Conservation (phyloP, 2,113 vertebrate species). For the Danio rerio region DNA sequence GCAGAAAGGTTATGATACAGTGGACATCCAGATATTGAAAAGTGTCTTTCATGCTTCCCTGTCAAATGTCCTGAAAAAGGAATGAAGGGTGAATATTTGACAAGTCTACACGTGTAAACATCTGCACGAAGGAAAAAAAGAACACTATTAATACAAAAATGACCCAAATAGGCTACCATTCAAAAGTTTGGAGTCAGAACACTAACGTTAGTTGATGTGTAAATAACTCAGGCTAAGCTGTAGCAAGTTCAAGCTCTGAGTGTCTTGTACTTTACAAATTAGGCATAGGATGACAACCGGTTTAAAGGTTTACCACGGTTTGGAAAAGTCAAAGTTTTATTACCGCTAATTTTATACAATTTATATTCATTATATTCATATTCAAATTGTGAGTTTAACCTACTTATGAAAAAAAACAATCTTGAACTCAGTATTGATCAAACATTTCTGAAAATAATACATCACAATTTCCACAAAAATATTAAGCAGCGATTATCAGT, state of each 20-base stretch:
- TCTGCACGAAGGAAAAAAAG: neutral
- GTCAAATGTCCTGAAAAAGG: conserved; percentile 88
- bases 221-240: no score
- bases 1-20: conserved; percentile 97
- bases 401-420: no score
- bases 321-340: no score
- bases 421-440: neutral
- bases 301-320: no score
- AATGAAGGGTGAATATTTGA: neutral
- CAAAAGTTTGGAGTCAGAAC: neutral
- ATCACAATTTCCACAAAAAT: neutral
- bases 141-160: no score
- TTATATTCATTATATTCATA: no score
- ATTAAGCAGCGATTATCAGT: neutral
- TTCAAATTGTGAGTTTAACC: no score
- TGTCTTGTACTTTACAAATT: no score
- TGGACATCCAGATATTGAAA: conserved; percentile 97
- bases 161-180: neutral
- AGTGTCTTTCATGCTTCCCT: conserved; percentile 96
- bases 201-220: no score
- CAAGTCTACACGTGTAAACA: neutral
- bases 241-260: no score
- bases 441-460: neutral
- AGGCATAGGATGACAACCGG: no score
- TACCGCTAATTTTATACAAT: neutral